Evolutionary conservation across 2,113 vertebrate genomes (phyloP).

Genomic region (Pachyramphus minor): DNA sequence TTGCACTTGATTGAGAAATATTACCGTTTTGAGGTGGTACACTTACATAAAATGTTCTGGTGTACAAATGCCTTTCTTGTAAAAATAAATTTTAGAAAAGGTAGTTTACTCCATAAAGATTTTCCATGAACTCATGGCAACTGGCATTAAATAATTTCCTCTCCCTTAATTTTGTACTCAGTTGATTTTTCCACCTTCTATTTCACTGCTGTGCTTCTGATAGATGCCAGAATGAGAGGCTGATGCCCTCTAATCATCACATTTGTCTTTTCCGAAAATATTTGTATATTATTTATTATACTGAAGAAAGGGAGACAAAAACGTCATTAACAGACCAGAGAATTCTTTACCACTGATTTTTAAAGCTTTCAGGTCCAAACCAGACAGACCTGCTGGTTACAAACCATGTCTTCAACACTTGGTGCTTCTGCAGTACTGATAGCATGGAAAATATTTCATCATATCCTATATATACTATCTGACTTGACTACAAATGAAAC

Average conservation of each 20-base stretch:
- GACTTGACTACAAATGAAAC: background rate
- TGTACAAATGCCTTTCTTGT: background rate
- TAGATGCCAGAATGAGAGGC: background rate
- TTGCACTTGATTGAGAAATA: background rate
- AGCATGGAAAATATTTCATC: background rate
- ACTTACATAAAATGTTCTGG: background rate
- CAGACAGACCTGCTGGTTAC: background rate
- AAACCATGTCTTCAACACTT: background rate
- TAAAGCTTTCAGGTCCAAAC: background rate
- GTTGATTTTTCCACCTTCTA: background rate
- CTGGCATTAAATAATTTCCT: background rate
- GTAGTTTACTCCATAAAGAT: background rate
- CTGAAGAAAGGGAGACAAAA: background rate
- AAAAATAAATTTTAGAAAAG: background rate
- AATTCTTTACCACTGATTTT: background rate
- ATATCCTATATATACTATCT: background rate
- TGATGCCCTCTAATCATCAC: accelerated
- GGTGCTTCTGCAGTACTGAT: background rate
- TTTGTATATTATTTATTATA: background rate
- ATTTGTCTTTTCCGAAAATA: background rate
- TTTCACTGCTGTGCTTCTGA: background rate
- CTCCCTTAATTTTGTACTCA: background rate
- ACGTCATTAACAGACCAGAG: background rate
- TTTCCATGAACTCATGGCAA: background rate
- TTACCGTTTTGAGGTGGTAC: background rate